A percentile compares a stretch with the other conserved stretches of the same genome.
These are phyloP conservation scores for Pterophyllum scalare DNA, from an alignment of 2,113 vertebrate genomes.

Conservation along the genomic window DNA sequence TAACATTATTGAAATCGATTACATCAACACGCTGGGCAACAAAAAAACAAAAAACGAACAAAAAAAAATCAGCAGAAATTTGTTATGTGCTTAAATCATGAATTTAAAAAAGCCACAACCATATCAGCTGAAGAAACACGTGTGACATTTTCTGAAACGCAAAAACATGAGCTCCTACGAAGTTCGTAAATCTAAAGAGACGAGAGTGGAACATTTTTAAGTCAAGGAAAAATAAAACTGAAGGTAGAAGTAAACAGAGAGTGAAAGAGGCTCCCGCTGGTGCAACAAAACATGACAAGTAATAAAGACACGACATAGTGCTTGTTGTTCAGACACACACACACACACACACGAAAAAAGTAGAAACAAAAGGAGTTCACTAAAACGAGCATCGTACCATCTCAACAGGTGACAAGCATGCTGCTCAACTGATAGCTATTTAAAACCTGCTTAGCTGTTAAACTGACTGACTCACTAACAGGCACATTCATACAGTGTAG, in stretches of 20 bases:
- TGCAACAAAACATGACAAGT: conserved; percentile 19
- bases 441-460: conserved; percentile 2
- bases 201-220: background rate
- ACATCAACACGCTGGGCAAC: background rate
- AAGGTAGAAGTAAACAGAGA: background rate
- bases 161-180: background rate
- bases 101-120: background rate
- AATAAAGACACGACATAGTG: conserved; percentile 1
- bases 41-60: background rate
- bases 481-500: background rate
- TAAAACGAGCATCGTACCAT: background rate
- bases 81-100: background rate
- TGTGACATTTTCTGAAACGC: background rate
- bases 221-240: background rate
- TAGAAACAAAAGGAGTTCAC: conserved; percentile 6
- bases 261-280: conserved; percentile 5
- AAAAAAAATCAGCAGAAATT: background rate
- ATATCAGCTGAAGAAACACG: background rate
- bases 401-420: conserved; percentile 14
- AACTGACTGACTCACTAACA: background rate
- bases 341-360: background rate
- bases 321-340: background rate
- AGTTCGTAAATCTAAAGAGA: conserved; percentile 10
- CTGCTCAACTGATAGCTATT: conserved; percentile 18
- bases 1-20: background rate